Evolutionary conservation across 2,113 vertebrate genomes (phyloP).

Genomic region (Apaloderma vittatum): DNA sequence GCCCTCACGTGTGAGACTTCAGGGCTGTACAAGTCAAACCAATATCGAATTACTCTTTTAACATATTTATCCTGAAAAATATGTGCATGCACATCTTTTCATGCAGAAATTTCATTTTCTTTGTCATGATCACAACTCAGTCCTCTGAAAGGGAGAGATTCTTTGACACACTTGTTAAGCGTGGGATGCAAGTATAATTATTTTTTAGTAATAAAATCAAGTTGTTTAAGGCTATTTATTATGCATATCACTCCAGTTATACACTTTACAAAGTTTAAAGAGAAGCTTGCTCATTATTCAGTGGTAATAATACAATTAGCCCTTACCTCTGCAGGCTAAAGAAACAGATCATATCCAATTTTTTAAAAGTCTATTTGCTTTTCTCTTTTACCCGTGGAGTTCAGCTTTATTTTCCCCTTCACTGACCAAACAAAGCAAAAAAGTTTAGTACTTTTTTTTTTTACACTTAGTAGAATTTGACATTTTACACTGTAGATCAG

Average conservation of each 20-base stretch:
- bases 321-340: not conserved
- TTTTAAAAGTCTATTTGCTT: not conserved
- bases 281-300: not conserved
- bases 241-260: not conserved
- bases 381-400: not conserved
- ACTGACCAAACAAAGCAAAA: not conserved
- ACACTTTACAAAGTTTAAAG: not conserved
- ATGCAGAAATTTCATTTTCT: not conserved
- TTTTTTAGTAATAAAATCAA: not conserved
- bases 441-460: not conserved
- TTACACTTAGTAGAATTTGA: not conserved
- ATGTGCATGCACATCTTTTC: rapidly evolving
- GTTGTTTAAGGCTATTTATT: not conserved
- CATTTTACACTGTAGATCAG: not conserved
- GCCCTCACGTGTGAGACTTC: not conserved
- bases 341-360: not conserved
- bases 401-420: not conserved
- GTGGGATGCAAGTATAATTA: not conserved
- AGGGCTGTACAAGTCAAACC: not conserved
- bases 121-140: not conserved
- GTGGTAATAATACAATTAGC: not conserved
- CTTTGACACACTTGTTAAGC: not conserved
- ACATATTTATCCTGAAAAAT: not conserved
- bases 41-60: not conserved
- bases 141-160: not conserved